Evolutionary conservation across 2,888 invertebrate genomes (phyloP).

Genomic region (Sclerodermus sp.): DNA sequence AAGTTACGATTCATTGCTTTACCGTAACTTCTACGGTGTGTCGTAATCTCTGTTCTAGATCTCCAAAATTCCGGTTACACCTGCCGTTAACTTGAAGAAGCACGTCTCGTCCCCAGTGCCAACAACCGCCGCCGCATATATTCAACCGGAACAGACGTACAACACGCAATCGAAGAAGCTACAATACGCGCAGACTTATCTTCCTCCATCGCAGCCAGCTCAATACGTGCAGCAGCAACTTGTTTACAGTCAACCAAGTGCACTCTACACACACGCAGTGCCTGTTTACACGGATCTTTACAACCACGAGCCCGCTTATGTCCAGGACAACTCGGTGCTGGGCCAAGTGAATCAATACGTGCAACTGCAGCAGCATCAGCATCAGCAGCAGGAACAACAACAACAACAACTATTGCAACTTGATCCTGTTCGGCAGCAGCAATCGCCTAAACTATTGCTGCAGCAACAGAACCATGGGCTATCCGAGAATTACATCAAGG

Average conservation of each 20-base stretch:
- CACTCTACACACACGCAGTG: constrained; percentile 34
- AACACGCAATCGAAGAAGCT: constrained; percentile 30
- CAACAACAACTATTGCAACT: constrained; percentile 37
- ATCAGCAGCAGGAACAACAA: too few relatives aligned
- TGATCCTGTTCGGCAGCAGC: constrained; percentile 26
- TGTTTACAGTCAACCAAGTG: constrained; percentile 39
- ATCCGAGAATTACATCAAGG: constrained; percentile 37
- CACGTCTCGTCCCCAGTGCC: constrained; percentile 1
- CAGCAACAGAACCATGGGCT: constrained; percentile 28
- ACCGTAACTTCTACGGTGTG: too few relatives aligned
- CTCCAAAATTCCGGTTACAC: constrained; percentile 7
- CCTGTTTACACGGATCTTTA: constrained; percentile 34
- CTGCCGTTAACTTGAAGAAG: constrained; percentile 17
- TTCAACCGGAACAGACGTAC: constrained; percentile 19
- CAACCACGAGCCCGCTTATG: constrained; percentile 33
- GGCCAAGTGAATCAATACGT: constrained; percentile 27
- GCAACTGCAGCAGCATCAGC: constrained; percentile 32
- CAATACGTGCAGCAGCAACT: constrained; percentile 30
- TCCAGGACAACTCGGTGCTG: constrained; percentile 40
- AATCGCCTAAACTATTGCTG: constrained; percentile 35
- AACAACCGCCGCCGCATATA: constrained; percentile 17
- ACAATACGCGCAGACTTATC: constrained; percentile 25
- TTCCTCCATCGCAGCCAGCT: constrained; percentile 17
- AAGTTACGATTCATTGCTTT: constrained; percentile 6
- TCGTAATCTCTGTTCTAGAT: constrained; percentile 11